Evolutionary conservation across 2,113 vertebrate species (phyloP), one percentile per base, ranked within the genome.

Genomic region (Leuciscus idus): DNA sequence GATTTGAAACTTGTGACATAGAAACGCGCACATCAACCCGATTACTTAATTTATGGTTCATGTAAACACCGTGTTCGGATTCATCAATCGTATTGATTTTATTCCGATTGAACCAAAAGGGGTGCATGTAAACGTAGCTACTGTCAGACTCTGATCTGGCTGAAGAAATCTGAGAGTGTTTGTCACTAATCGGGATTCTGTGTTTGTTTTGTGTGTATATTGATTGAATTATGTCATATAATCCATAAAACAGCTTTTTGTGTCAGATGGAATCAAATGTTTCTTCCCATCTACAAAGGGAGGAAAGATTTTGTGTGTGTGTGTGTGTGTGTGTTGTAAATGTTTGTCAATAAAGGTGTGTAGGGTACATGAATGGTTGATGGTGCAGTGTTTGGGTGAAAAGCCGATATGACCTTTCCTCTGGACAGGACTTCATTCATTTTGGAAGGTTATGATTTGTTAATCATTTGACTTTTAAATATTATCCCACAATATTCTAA

Each of bases 171-270:
- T 12, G 59, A 13, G 36, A 6, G 36, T 72, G 36, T 50, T 81
- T 81, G 36, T 81, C 43, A 19, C 39, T 62, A 80, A 80, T 80
- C 33, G 1, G 77, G 33, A 80, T 80, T 17, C 23, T 48, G 59
- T n/a, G 28, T 62, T 81, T 64, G 23, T 81, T 48, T 64, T 81
- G 23, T 6, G 78, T 48, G 59, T 30, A 1, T 46, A 81, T 66
- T 64, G 79, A 81, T 26, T 66, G 15, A 11, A 64, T 81, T 48
- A 48, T 64, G 79, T 66, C 59, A 48, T 48, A 48, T 66, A 81
- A 81, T 81, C 36, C n/a, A 81, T 81, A 81, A 64, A 81, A 48
- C 57, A 79, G 77, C 23, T 33, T 81, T 81, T 62, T 59, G 64
- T 80, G 77, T 36, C 33, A 26, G 36, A 80, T 43, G 11, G 9